Base-by-base conservation (phyloP, 92 coral and sea anemone species). In the Zoanthus sansibaricus region DNA sequence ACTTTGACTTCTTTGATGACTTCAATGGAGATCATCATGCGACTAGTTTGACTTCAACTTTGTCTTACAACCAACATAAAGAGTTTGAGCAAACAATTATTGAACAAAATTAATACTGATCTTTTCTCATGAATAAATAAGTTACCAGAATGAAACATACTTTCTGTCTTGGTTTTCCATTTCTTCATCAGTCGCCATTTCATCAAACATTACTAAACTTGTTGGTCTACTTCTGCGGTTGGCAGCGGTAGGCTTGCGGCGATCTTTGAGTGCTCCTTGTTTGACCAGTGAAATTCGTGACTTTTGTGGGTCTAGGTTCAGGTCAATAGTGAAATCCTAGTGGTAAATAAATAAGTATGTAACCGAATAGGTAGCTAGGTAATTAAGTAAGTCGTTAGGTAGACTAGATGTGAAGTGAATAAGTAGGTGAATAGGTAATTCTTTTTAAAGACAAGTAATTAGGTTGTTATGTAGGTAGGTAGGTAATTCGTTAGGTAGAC, bases 201-300 rank as follows among this genome's bases (percentile, higher is more conserved):
- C 86, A 48, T 88, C 94, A n/a, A 83, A 71, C 47, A 71, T 46
- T 30, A 77, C 37, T 47, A 86, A 55, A 32, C 89, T 88, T 66
- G 89, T 77, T 0, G 91, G 84, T 82, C 99, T 93, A 71, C 93
- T 91, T 71, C 98, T 89, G 67, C 96, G 91, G 76, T 78, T 87
- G 30, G 86, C 93, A 12, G 91, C 86, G 0, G 99, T 92, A 0
- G 99, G 99, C 67, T 93, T 97, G 62, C 99, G 94, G 71, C 99
- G 94, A 4, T 90, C 96, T 70, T 93, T 93, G 54, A 95, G 86
- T 4, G 93, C 94, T 0, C 97, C 93, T 37, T 90, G 91, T 61
- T 90, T 83, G 1, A 89, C 96, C 6, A 95, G 85, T 15, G 93
- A 88, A 32, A 94, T 96, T 75, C 90, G 92, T 30, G 96, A 93